Evolutionary conservation across 1,140 invertebrate species (phyloP).

Genomic region (Drosophila oshimai): DNA sequence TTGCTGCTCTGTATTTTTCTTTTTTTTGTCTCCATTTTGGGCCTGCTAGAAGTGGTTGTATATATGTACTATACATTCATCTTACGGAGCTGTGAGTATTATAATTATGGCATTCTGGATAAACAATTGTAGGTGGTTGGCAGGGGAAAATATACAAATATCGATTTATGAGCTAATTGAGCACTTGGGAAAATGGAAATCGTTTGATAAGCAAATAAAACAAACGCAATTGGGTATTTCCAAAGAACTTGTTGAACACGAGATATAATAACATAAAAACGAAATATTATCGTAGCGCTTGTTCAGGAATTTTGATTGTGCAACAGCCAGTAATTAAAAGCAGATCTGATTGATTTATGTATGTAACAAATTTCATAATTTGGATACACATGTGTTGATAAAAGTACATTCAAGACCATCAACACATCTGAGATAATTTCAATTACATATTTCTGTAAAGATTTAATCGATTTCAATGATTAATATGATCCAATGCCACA

Average conservation of each 20-base stretch:
- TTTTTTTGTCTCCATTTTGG: slow-evolving; percentile 27
- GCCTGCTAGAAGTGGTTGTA: slow-evolving; percentile 35
- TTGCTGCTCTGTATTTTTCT: slow-evolving; percentile 14
- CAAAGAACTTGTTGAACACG: not conserved
- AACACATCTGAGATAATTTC: not conserved
- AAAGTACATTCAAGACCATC: not conserved
- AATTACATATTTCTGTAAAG: not conserved
- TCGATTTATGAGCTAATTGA: slow-evolving; percentile 30
- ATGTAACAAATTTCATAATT: not conserved
- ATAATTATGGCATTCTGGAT: slow-evolving; percentile 37
- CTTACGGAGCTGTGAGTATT: slow-evolving; percentile 10
- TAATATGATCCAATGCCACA: not conserved
- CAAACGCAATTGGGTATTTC: slow-evolving; percentile 1
- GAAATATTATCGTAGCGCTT: not conserved
- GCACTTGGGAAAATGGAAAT: slow-evolving; percentile 21
- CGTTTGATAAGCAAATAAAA: slow-evolving; percentile 6
- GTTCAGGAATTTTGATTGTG: not conserved
- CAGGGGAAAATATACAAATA: slow-evolving; percentile 16
- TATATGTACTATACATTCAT: slow-evolving; percentile 14
- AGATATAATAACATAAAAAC: not conserved
- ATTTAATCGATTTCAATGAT: not conserved
- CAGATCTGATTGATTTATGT: not conserved
- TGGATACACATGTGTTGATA: not conserved
- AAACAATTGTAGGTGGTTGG: slow-evolving; percentile 46
- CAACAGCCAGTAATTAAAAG: not conserved